Evolutionary conservation across 2,113 vertebrate species (phyloP).

Genomic region (Calidris pygmaea): DNA sequence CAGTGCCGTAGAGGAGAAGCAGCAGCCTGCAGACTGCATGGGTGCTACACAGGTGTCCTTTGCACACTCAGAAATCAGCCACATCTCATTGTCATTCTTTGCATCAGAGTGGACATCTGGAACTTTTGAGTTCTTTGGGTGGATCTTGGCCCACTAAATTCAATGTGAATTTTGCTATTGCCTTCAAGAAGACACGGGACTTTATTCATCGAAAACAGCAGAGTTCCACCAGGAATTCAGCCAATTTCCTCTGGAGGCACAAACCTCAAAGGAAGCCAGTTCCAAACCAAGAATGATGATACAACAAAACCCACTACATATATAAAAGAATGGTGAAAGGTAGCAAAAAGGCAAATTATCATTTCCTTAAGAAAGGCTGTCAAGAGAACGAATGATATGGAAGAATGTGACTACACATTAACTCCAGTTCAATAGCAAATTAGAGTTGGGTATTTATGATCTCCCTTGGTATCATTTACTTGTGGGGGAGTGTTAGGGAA

Average conservation of each 20-base stretch:
- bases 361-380: constrained; percentile 17
- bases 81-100: neutral
- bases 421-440: neutral
- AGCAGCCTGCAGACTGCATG: neutral
- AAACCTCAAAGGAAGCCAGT: neutral
- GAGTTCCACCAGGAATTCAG: neutral
- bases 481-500: neutral
- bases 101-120: neutral
- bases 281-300: neutral
- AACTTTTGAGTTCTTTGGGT: neutral
- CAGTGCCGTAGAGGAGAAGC: neutral
- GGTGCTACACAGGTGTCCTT: neutral
- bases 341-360: constrained; percentile 8
- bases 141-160: neutral
- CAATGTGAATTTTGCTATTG: neutral
- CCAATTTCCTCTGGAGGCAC: neutral
- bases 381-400: neutral
- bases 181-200: neutral
- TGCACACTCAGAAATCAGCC: neutral
- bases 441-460: neutral
- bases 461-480: constrained; percentile 1
- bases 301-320: neutral
- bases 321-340: neutral
- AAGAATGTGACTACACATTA: neutral
- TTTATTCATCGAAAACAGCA: neutral